Evolutionary conservation across 2,888 invertebrate species (phyloP), one percentile per base, ranked within the genome.

Genomic region (Holacanthella duospinosa): DNA sequence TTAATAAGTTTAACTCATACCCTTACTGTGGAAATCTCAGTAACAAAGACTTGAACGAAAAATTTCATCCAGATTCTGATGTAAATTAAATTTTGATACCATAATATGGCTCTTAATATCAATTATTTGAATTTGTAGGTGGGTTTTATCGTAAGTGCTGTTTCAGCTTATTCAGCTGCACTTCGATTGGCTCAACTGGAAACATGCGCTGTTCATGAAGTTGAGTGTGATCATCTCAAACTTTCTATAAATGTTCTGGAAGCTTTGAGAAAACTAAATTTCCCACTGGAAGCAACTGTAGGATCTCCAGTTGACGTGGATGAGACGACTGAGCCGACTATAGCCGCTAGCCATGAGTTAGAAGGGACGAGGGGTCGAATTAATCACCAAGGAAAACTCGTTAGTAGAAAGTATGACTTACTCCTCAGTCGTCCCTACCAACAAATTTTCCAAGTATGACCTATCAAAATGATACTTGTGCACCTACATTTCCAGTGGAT

Each of bases 151-250:
- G 75, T 75, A 29, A 75, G 74, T 62, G 76, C 76, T 1, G 74
- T 76, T n/a, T 75, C 75, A 4, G 75, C 76, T 2, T 74, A 75
- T 54, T 76, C 76, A 6, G 76, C 77, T 9, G 77, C 76, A 4
- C 66, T 76, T 36, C 66, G 75, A 43, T 65, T 76, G 60, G 74
- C 75, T 28, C 75, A 75, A 63, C 66, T 76, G 44, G 72, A 74
- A 29, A 64, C 66, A 44, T 71, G 69, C 36, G 64, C 64, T 43
- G 29, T 43, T 9, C 68, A 67, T 43, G 68, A 63, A 43, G 67
- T 63, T 12, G 60, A 29, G n/a, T 71, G 69, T 60, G 66, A 71
- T 53, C 61, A 62, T 43, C 57, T 67, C 1, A 54, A 67, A 28
- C 54, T 73, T 4, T 57, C 70, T 16, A 48, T 36, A 21, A 68